Evolutionary conservation across 2,888 invertebrate species (phyloP), one percentile per base, ranked within the genome.

Genomic region (Synanthedon myopaeformis): DNA sequence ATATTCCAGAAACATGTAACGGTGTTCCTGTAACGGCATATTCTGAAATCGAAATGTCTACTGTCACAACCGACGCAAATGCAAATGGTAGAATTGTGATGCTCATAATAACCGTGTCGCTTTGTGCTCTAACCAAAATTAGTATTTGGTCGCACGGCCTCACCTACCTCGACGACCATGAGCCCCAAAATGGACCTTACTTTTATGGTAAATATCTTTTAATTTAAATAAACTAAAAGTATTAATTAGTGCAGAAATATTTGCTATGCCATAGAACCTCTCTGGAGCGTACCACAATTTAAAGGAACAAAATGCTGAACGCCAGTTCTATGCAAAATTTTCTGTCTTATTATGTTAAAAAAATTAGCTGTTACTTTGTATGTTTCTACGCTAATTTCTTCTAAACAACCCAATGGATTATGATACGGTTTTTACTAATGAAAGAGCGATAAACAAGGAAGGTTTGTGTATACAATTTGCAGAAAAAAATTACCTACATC

Each of bases 111-210:
- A 77, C 82, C 0, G 75, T 72, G 0, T 48, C 76, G 0, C 57
- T 77, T 23, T 79, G 81, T 56, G 62, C 68, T 0, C 58, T 85
- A 0, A 69, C 79, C 3, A 79, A 76, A 62, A 63, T 82, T 64
- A 79, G 81, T 64, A 69, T 85, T 10, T 86, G 81, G 79, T 73
- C 83, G 0, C 84, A 84, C 35, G 84, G 85, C 0, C 64, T 83
- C 11, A 81, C 82, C 0, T 82, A 79, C 51, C 60, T 85, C 13
- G 85, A 86, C 49, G 84, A 85, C 53, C 83, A 82, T 42, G 76
- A 82, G 10, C 84, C 85, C 0, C 69, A 77, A 41, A 80, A 78
- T 52, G 85, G 83, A 51, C 72, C 83, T 0, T 84, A 79, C 54
- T 83, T 78, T 55, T 84, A 82, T 56, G 85, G 86, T 84, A 60